Evolutionary conservation across 2,113 vertebrate genomes (phyloP).

Genomic region (Brienomyrus longianalis): DNA sequence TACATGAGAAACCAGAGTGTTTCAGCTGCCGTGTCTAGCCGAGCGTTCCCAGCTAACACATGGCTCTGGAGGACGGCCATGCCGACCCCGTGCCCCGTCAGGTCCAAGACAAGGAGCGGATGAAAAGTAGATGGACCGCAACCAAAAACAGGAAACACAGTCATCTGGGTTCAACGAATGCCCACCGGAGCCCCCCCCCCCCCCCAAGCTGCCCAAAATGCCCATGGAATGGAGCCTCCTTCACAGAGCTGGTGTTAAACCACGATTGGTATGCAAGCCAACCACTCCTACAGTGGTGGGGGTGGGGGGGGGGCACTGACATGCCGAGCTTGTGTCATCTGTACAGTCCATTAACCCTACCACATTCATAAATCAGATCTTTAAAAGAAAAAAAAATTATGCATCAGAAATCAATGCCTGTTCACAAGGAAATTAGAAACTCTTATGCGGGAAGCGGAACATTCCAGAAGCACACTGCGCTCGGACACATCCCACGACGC

Average conservation of each 20-base stretch:
- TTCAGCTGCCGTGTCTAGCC: background rate
- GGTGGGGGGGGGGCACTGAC: background rate
- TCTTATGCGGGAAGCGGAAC: background rate
- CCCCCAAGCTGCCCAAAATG: background rate
- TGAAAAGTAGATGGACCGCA: no score
- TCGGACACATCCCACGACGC: background rate
- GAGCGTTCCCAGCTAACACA: background rate
- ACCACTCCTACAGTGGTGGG: background rate
- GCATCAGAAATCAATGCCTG: background rate
- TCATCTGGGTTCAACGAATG: background rate
- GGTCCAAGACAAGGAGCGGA: background rate
- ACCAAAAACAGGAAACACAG: background rate
- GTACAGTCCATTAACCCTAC: background rate
- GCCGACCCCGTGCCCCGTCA: background rate
- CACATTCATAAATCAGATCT: background rate
- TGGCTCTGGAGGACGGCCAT: background rate
- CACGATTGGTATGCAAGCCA: background rate
- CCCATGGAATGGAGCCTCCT: background rate
- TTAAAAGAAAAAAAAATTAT: background rate
- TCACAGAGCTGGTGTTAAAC: background rate
- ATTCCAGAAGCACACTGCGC: background rate
- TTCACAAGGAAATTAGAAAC: background rate
- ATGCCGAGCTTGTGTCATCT: background rate
- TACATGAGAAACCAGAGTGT: background rate
- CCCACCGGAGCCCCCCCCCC: no score